phyloP scores from a whole-genome alignment of 2,888 invertebrate genomes.

The Dioctria linearis region DNA sequence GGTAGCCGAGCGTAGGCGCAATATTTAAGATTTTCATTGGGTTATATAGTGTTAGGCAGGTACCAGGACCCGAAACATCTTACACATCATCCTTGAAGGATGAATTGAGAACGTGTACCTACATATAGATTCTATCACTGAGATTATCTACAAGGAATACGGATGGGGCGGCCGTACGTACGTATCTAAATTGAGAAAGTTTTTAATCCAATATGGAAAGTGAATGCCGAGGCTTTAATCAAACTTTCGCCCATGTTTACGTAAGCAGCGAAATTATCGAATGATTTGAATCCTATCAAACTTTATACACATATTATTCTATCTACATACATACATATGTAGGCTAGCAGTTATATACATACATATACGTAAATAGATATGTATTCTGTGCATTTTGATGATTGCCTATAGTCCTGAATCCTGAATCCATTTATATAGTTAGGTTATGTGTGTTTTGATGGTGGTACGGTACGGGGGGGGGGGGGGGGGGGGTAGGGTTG shows the following conservation, averaged over 20 bases:
- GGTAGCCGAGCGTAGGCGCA: too few relatives aligned
- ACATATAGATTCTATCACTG: too few relatives aligned
- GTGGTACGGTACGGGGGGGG: neutral
- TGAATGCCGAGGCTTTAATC: neutral
- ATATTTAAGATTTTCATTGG: neutral
- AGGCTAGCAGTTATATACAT: too few relatives aligned
- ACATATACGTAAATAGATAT: too few relatives aligned
- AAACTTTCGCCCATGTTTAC: slow-evolving; percentile 41
- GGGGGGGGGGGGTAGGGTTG: neutral
- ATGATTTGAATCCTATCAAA: slow-evolving; percentile 2
- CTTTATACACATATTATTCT: neutral
- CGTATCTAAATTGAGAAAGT: slow-evolving; percentile 36
- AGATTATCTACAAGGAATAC: too few relatives aligned
- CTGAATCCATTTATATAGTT: too few relatives aligned
- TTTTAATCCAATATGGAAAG: slow-evolving; percentile 44
- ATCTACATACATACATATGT: too few relatives aligned
- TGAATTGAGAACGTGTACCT: too few relatives aligned
- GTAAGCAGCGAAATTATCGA: slow-evolving; percentile 25
- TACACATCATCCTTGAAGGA: too few relatives aligned
- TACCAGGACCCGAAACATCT: too few relatives aligned
- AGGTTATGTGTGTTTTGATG: neutral
- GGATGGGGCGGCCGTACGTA: neutral
- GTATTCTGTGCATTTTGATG: slow-evolving; percentile 27
- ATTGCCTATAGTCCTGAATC: neutral
- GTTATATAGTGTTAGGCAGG: too few relatives aligned